These are phyloP conservation scores for Minunthozetes semirufus DNA, from an alignment of 2,888 invertebrate genomes.

Conservation along the genomic window DNA sequence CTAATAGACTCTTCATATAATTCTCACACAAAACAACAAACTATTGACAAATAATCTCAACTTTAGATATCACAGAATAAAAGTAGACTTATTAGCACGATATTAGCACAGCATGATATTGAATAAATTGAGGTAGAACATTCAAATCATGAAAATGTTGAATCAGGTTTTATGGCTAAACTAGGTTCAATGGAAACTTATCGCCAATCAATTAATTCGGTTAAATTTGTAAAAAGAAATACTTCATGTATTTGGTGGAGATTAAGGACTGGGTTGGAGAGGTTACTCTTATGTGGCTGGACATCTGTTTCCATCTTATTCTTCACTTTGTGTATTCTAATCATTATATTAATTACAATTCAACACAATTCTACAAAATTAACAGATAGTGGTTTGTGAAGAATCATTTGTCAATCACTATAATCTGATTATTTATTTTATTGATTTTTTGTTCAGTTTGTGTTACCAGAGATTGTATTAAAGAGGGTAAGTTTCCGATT, in stretches of 20 bases:
- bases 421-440: no score
- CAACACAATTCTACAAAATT: background rate
- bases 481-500: background rate
- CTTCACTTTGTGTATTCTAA: background rate
- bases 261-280: background rate
- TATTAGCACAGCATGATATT: no score
- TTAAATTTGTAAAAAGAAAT: background rate
- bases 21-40: background rate
- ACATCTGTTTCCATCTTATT: background rate
- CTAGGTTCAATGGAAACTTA: background rate
- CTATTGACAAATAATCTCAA: no score
- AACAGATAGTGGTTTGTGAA: no score
- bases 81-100: no score
- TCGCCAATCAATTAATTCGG: background rate
- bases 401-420: no score
- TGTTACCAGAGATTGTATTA: background rate
- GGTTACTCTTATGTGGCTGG: background rate
- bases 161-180: no score
- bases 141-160: no score
- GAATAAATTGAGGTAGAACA: no score
- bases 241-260: slow-evolving; percentile 13
- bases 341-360: background rate
- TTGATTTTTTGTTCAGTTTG: background rate
- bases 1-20: background rate
- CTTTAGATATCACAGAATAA: no score